These are phyloP conservation scores for Notocelia uddmanniana DNA, from an alignment of 2,888 invertebrate species.

Conservation along the genomic window DNA sequence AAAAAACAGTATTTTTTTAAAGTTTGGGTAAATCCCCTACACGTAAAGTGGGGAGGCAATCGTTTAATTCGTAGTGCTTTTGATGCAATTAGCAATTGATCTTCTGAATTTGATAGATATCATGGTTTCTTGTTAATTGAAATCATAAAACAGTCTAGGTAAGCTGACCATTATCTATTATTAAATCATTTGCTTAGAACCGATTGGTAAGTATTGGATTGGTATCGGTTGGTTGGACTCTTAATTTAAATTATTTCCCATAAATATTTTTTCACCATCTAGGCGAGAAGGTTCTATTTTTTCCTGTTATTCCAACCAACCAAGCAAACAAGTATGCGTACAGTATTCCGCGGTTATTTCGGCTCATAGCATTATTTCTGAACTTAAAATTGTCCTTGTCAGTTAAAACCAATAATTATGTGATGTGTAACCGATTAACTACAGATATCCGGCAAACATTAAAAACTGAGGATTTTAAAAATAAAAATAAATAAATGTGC, in stretches of 20 bases:
- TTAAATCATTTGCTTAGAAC: no score
- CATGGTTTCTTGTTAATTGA: no score
- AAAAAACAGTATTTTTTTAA: no score
- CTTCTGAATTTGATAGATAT: not conserved
- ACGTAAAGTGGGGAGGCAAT: no score
- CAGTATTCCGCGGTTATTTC: not conserved
- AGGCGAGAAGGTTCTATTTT: no score
- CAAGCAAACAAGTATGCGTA: not conserved
- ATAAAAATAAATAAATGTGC: not conserved
- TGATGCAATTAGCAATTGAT: not conserved
- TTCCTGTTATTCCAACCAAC: not conserved
- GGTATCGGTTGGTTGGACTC: no score
- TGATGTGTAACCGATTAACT: not conserved
- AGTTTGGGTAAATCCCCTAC: no score
- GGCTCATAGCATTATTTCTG: not conserved
- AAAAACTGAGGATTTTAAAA: not conserved
- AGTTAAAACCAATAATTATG: not conserved
- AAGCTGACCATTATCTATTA: not conserved
- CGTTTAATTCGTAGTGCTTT: no score
- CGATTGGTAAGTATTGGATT: no score
- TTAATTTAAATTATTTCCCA: no score
- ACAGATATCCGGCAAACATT: not conserved
- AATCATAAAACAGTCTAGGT: not conserved
- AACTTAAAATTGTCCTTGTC: not conserved
- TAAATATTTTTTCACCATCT: no score